phyloP scores from a whole-genome alignment of 2,888 invertebrate genomes.

The Agrenia bidenticulata region DNA sequence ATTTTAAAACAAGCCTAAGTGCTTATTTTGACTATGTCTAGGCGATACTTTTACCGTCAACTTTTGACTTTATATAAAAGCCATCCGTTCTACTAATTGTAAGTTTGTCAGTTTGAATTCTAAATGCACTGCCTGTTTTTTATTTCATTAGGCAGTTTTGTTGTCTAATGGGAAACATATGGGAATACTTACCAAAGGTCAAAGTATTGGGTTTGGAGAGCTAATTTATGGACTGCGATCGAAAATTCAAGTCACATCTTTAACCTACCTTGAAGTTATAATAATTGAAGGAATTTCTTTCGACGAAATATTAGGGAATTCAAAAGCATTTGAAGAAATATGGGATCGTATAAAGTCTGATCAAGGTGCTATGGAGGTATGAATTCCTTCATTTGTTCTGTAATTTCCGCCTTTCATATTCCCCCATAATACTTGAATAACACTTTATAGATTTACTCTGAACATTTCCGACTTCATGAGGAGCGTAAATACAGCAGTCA shows the following conservation, averaged over 20 bases:
- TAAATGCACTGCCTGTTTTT: too few species aligned
- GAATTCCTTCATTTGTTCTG: neutral
- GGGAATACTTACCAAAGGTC: neutral
- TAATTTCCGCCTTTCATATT: neutral
- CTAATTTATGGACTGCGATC: slow-evolving; percentile 17
- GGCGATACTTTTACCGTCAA: too few species aligned
- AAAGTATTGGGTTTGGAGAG: slow-evolving; percentile 34
- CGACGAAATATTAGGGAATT: slow-evolving; percentile 20
- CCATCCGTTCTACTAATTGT: neutral
- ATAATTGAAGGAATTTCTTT: slow-evolving; percentile 21
- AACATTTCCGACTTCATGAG: neutral
- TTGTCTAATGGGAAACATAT: neutral
- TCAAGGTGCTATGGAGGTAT: neutral
- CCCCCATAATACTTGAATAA: neutral
- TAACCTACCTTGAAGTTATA: slow-evolving; percentile 36
- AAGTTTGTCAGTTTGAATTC: neutral
- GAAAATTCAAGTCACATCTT: slow-evolving; percentile 17
- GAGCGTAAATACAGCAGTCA: neutral
- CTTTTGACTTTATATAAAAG: too few species aligned
- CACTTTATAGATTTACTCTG: neutral
- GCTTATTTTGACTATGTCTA: too few species aligned
- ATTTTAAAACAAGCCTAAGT: too few species aligned
- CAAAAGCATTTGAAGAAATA: slow-evolving; percentile 16
- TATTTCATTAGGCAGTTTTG: neutral
- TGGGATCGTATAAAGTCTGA: neutral